phyloP scores from a whole-genome alignment of 2,888 invertebrate species.

The Chironomus tentans region DNA sequence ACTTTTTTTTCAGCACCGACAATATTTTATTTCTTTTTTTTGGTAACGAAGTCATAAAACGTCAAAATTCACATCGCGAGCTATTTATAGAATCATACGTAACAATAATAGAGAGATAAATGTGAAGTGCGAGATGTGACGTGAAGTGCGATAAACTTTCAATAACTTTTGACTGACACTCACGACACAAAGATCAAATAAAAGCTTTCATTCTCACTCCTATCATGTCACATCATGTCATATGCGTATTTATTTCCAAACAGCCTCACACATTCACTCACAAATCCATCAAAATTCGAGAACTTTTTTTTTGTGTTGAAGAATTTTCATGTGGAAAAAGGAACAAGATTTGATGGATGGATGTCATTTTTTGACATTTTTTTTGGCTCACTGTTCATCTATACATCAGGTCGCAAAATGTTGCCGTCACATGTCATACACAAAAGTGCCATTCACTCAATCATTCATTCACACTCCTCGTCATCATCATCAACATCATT shows the following conservation, averaged over 20 bases:
- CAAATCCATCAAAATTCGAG: neutral
- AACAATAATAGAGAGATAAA: too few species aligned
- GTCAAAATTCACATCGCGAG: too few species aligned
- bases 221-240: too few species aligned
- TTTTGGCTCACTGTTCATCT: neutral
- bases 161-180: too few species aligned
- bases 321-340: neutral
- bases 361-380: conserved; percentile 22
- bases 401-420: conserved; percentile 13
- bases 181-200: too few species aligned
- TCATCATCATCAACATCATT: neutral
- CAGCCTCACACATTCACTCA: neutral
- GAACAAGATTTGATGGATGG: conserved; percentile 12
- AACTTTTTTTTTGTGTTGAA: neutral
- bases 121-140: too few species aligned
- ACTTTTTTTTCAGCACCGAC: neutral
- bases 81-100: too few species aligned
- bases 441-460: conserved; percentile 25
- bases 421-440: conserved; percentile 7
- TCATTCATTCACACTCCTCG: neutral
- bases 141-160: too few species aligned
- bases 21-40: too few species aligned
- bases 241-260: too few species aligned
- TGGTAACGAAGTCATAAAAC: too few species aligned
- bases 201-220: too few species aligned